phyloP scores from a whole-genome alignment of 2,113 vertebrate genomes.

The Henicopernis longicauda region DNA sequence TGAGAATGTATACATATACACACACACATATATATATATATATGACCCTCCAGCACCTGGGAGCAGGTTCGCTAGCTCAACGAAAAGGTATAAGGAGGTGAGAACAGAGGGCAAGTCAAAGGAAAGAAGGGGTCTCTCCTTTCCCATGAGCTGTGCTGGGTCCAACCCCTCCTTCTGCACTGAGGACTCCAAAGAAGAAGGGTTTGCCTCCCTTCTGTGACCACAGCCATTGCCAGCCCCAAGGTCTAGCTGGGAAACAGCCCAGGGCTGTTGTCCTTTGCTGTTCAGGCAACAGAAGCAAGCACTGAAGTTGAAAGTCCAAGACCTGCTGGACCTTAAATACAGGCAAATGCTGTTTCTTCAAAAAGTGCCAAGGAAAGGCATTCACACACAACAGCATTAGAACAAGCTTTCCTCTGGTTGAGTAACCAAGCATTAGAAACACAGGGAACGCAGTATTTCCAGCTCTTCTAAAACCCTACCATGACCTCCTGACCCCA shows the following conservation, averaged over 20 bases:
- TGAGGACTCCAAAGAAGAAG: background rate
- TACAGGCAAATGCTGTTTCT: background rate
- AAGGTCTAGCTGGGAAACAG: background rate
- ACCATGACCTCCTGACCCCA: background rate
- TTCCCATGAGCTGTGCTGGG: background rate
- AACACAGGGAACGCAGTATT: background rate
- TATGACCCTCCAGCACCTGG: background rate
- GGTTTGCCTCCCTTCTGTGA: background rate
- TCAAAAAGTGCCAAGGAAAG: background rate
- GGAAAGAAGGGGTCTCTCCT: background rate
- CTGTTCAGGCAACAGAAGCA: background rate
- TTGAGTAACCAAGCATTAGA: background rate
- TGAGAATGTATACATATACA: no score
- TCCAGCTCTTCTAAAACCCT: background rate
- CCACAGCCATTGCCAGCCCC: background rate
- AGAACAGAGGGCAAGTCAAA: background rate
- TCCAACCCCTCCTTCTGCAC: no score
- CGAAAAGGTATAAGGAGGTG: background rate
- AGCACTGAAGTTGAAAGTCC: background rate
- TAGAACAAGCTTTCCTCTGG: background rate
- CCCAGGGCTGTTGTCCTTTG: background rate
- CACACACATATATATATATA: no score
- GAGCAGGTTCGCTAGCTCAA: background rate
- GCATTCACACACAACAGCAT: background rate
- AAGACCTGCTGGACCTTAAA: background rate